Base-by-base conservation (phyloP, 1,140 invertebrate genomes). In the Bombus superbus region DNA sequence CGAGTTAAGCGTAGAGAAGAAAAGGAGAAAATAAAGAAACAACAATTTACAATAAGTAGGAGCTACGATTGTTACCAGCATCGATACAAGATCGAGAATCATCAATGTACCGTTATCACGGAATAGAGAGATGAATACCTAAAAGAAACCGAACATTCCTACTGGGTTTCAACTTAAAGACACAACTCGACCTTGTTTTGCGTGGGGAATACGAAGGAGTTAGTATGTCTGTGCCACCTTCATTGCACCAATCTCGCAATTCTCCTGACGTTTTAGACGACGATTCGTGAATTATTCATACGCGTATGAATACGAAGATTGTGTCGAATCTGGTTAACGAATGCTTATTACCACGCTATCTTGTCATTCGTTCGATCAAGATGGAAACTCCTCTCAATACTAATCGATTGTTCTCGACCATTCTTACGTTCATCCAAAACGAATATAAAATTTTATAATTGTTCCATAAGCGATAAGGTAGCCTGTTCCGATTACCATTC, bases 41-140 rank as follows among this genome's bases (percentile, higher is more conserved):
- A 11, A 10, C 3, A 38, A 38, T 35, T 68, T 68, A 38, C 64
- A 74, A 71, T 28, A 71, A 62, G 66, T 71, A 79, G 40, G n/a
- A 53, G 40, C 0, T 11, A 35, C 32, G 62, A 53, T 38, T 38
- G 44, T 47, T 44, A 15, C 47, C 47, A 53, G 47, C 47, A 53
- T 53, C 44, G 75, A 86, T 89, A 77, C 62, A 18, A 85, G 42
- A 82, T 85, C 28, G 38, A 73, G 72, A n/a, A 80, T 81, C 22
- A 57, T n/a, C 42, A 4, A 13, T 28, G 42, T 88, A 86, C 84
- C 87, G 76, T 89, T 89, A 89, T 78, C 42, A 59, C 4, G 47
- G 59, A 77, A 81, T 86, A 75, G 40, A 83, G n/a, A 86, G 71
- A 68, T 53, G 71, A 88, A 79, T 85, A 76, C 47, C 42, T 68